Evolutionary conservation across 1,140 invertebrate species (phyloP), one percentile per base, ranked within the genome.

Genomic region (Octopus bimaculoides): DNA sequence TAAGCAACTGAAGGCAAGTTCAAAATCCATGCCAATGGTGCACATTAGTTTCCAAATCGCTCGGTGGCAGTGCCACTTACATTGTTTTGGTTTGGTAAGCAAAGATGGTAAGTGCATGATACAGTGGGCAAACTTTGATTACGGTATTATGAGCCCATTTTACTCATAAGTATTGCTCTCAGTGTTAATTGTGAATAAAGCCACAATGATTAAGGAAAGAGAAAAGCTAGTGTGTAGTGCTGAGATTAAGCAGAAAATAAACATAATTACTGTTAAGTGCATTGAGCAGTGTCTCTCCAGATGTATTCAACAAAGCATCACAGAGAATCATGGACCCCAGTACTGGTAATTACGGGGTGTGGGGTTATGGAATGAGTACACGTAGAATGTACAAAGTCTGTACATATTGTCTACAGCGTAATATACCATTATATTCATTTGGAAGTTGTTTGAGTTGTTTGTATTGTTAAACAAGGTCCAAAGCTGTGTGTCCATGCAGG

Each of bases 351-450:
- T 66, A 66, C n/a, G 61, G 61, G 61, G n/a, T 66, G 61, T 66
- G 61, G 61, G 12, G n/a, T 2, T 66, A n/a, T 14, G n/a, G 12
- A 66, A 66, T 66, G 61, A 66, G 61, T 66, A 66, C n/a, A n/a
- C n/a, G 3, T 66, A 66, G 61, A 1, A 3, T n/a, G n/a, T 66
- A 66, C 61, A 66, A 66, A 0, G 61, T 66, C 61, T 66, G n/a
- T 66, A 66, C 61, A 66, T n/a, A 66, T n/a, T 3, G 61, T 66
- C 12, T 66, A 3, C 61, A 66, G 61, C n/a, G 61, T 66, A 66
- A 66, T 66, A 66, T 66, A 66, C 61, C 61, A 66, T 66, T 66
- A 66, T 66, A 66, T 66, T 66, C 61, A 66, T 66, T 66, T n/a
- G 12, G 61, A 66, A 66, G 61, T 66, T 66, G 61, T 66, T 66